phyloP scores from a whole-genome alignment of 2,888 invertebrate species.

The Pandemis cinnamomeana region DNA sequence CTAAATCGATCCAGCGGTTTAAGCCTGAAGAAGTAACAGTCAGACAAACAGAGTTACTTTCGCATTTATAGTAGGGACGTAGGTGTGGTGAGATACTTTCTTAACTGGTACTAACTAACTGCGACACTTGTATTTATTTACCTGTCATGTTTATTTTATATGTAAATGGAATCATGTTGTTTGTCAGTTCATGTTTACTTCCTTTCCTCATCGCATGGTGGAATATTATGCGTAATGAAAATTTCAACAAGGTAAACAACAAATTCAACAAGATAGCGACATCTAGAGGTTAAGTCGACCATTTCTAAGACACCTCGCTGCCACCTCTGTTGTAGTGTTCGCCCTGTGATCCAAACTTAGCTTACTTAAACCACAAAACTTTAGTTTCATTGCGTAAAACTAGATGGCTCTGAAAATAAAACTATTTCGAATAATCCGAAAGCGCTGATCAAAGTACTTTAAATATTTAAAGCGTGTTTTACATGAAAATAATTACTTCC shows the following conservation, averaged over 20 bases:
- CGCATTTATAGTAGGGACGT: too few species aligned
- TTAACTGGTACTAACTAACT: not conserved
- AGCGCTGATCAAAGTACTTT: not conserved
- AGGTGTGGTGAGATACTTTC: too few species aligned
- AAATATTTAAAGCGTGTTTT: not conserved
- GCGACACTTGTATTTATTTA: too few species aligned
- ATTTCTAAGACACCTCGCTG: not conserved
- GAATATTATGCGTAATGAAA: not conserved
- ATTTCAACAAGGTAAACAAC: not conserved
- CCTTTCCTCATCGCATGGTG: not conserved
- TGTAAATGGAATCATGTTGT: not conserved
- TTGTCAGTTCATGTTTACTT: not conserved
- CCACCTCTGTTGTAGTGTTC: not conserved
- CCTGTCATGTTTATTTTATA: too few species aligned
- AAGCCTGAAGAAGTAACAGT: too few species aligned
- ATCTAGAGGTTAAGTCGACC: not conserved
- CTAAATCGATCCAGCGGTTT: too few species aligned
- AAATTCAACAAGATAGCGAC: not conserved
- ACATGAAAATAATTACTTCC: too few species aligned
- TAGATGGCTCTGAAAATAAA: conserved; percentile 23
- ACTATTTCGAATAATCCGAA: not conserved
- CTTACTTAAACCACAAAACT: not conserved
- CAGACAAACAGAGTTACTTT: too few species aligned
- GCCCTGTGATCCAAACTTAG: not conserved
- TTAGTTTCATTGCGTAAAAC: not conserved